Conservation (phyloP, 2,797 vertebrate genomes). For the Cyprinodon diabolis region DNA sequence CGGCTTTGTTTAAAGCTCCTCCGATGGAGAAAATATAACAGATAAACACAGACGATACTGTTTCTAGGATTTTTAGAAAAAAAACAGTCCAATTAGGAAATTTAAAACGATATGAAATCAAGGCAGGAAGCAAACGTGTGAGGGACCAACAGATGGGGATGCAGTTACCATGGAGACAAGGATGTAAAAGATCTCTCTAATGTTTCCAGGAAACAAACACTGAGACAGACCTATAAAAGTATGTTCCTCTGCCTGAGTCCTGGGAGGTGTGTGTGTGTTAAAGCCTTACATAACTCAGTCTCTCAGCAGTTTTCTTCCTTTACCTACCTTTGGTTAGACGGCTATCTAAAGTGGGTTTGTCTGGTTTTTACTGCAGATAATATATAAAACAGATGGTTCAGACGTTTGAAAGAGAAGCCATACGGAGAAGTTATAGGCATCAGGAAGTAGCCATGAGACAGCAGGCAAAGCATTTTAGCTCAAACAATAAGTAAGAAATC, state of each 20-base stretch:
- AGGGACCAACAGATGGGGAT: slow-evolving; percentile 47
- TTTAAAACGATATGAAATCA: slow-evolving; percentile 13
- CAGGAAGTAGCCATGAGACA: neutral
- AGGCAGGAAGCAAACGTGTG: slow-evolving; percentile 3
- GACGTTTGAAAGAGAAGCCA: neutral
- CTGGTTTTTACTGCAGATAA: neutral
- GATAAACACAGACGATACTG: neutral
- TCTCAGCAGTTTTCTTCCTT: slow-evolving; percentile 3
- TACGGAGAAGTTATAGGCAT: neutral
- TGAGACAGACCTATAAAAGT: neutral
- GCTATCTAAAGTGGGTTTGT: neutral
- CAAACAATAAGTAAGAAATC: neutral
- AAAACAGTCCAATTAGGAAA: neutral
- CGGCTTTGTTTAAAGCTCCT: neutral
- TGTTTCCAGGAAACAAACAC: slow-evolving; percentile 38
- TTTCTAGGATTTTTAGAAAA: neutral
- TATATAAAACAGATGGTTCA: neutral
- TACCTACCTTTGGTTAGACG: neutral
- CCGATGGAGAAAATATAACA: neutral
- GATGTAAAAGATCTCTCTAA: slow-evolving; percentile 31
- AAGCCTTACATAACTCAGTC: slow-evolving; percentile 38
- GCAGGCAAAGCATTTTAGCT: neutral
- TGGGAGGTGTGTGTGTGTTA: slow-evolving; percentile 1
- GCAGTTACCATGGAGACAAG: slow-evolving; percentile 72
- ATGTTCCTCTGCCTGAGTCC: neutral